phyloP scores from a whole-genome alignment of 1,140 invertebrate species.

The Drosophila lini region DNA sequence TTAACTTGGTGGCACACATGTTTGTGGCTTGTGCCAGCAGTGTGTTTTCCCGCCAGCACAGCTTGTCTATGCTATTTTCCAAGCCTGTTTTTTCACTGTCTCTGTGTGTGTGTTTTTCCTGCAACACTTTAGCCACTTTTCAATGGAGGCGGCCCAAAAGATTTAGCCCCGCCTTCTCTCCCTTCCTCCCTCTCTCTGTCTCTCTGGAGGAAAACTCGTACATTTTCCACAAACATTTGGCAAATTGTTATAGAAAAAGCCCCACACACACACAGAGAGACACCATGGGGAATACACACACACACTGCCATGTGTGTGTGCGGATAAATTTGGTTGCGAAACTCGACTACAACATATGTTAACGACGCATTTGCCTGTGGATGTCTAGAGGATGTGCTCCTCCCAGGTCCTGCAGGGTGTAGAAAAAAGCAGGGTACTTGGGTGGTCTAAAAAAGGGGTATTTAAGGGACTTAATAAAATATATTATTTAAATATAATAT shows the following conservation, averaged over 20 bases:
- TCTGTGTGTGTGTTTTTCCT: conserved; percentile 10
- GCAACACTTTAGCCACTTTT: conserved; percentile 69
- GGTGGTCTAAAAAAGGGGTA: background rate
- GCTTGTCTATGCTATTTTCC: conserved; percentile 34
- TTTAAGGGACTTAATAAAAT: background rate
- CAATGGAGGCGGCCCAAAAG: conserved; percentile 45
- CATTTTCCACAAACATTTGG: conserved; percentile 69
- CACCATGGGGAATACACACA: conserved; percentile 40
- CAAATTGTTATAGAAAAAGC: conserved; percentile 73
- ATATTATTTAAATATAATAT: background rate
- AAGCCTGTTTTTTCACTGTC: conserved; percentile 1
- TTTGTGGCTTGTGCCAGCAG: conserved; percentile 25
- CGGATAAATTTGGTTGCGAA: conserved; percentile 56
- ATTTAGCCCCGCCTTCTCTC: conserved; percentile 8
- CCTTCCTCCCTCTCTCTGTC: background rate
- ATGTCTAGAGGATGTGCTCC: conserved; percentile 31
- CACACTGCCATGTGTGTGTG: conserved; percentile 9
- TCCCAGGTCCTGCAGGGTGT: conserved; percentile 1
- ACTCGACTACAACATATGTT: conserved; percentile 71
- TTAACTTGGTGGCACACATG: conserved; percentile 25
- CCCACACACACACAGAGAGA: background rate
- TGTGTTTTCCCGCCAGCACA: conserved; percentile 10
- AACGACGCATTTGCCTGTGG: conserved; percentile 60
- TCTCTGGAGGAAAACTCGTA: conserved; percentile 54
- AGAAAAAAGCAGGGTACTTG: background rate